Evolutionary conservation across 2,888 invertebrate species (phyloP), one percentile per base, ranked within the genome.

Genomic region (Eubasilissa splendida): DNA sequence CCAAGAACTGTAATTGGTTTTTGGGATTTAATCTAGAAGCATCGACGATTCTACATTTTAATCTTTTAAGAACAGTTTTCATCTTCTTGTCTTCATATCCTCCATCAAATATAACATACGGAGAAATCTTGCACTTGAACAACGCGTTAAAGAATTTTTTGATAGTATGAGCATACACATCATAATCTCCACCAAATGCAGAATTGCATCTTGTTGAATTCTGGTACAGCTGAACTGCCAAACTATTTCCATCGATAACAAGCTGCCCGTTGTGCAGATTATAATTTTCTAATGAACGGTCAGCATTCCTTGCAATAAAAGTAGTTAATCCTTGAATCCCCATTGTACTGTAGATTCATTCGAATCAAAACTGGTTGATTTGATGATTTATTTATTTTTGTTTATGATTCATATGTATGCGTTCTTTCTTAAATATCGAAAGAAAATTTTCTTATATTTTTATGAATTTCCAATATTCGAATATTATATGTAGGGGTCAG

Each of bases 171-270:
- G 93, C 93, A 87, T 92, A 96, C 83, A 92, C 93, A 85, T 96
- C 95, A 86, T 96, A 96, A 87, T 97, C 96, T 0, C 97, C 97
- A 3, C 96, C 96, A 86, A 96, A 97, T 4, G 94, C 94, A 70
- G 94, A 93, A 85, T 92, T 91, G 82, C 91, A 91, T 83, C 91
- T 91, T 76, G 93, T 90, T 50, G 92, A 88, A 84, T 90, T 88
- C 84, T 90, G 90, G 86, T 95, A 96, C 2, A 96, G 86, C 85
- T 94, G 93, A 50, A 93, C 93, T 65, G 93, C 93, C 74, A 97
- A 87, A 86, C 94, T 94, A 86, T 94, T 93, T 0, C 97, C 97
- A 88, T 97, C 97, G 66, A 97, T 93, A 3, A 97, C 92, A 14
- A 97, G 87, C 84, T 91, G 90, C 14, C 92, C 91, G 85, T 96